Conservation (phyloP, 2,113 vertebrate genomes). For the Vidua macroura region DNA sequence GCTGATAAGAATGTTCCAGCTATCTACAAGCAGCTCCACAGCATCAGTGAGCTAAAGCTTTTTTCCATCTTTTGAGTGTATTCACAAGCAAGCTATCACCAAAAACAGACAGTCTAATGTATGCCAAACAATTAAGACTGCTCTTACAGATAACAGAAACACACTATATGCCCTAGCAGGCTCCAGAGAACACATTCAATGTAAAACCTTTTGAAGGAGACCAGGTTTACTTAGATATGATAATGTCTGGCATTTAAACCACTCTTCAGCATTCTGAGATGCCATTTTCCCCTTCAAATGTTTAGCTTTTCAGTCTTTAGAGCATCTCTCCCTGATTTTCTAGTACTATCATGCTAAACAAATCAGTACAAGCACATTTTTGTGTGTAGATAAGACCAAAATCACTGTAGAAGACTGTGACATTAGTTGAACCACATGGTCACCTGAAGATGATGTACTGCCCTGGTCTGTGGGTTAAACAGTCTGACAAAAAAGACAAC, state of each 20-base stretch:
- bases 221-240: not conserved
- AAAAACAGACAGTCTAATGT: not conserved
- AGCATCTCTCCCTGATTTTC: not conserved
- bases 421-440: not conserved
- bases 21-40: not conserved
- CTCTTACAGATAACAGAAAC: not conserved
- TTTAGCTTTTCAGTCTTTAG: not conserved
- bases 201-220: not conserved
- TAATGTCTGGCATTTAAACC: not conserved
- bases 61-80: not conserved
- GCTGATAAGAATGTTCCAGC: not conserved
- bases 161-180: not conserved
- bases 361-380: not conserved
- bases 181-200: not conserved
- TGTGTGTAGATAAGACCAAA: not conserved
- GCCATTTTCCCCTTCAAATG: not conserved
- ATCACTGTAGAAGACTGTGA: not conserved
- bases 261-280: not conserved
- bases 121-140: not conserved
- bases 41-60: not conserved
- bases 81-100: not conserved
- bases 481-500: not conserved
- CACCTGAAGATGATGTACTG: not conserved
- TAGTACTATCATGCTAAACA: not conserved
- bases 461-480: not conserved